Evolutionary conservation across 2,888 invertebrate genomes (phyloP), one percentile per base, ranked within the genome.

Genomic region (Drosophila anomalata): DNA sequence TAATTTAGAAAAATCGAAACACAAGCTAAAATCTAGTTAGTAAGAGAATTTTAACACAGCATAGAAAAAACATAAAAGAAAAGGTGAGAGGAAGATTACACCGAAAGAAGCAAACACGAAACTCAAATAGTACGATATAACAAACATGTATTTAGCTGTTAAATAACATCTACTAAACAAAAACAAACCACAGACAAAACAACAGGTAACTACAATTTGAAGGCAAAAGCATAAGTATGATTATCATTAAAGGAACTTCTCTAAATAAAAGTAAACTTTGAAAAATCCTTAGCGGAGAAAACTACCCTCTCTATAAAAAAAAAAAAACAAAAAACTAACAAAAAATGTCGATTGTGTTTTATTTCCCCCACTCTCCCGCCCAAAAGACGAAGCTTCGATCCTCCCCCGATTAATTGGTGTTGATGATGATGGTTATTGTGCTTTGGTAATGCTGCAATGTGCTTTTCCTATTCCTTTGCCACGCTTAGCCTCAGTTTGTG

Each of bases 161-260:
- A 79, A 68, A 78, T 46, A 69, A 85, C 67, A 84, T 82, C 82
- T 77, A 83, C 73, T 75, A 70, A 81, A 77, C 69, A 75, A 76
- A 42, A 78, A 85, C 75, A 67, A 77, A 77, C 77, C 62, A 50
- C 39, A 60, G 39, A 61, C 26, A 36, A 36, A 36, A 63, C 39
- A 46, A 47, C 55, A 47, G 44, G 44, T 20, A 44, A 20, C 44
- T 44, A 44, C 51, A 52, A 44, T 12, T 22, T n/a, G 9, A 53
- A 59, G 17, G n/a, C 51, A 55, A 62, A 67, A 70, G 60, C 73
- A 79, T 79, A 84, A 84, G 87, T 85, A 87, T 87, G 83, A 85
- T 85, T 84, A 87, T 80, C 85, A 85, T 85, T 85, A 83, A 85
- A 83, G 77, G 83, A 87, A 85, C 87, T 87, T 85, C 87, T 85